These are phyloP conservation scores for Anseranas semipalmata DNA, from an alignment of 2,113 vertebrate genomes.

Conservation along the genomic window DNA sequence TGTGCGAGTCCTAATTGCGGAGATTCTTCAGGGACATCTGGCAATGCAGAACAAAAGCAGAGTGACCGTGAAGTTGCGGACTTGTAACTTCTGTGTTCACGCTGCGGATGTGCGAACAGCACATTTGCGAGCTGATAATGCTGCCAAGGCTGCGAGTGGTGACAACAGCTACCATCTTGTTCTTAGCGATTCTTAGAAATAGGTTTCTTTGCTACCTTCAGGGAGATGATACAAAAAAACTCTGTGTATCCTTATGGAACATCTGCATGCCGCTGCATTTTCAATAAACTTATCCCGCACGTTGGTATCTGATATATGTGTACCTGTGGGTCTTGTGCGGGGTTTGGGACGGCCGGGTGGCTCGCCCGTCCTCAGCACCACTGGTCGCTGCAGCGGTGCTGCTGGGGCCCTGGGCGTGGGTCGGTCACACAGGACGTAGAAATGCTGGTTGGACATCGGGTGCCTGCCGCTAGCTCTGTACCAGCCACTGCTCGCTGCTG, in stretches of 20 bases:
- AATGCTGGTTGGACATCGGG: accelerated
- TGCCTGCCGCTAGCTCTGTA: accelerated
- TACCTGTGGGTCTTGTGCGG: accelerated
- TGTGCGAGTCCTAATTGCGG: neutral
- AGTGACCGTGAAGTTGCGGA: neutral
- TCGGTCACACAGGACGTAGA: accelerated
- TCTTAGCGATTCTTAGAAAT: neutral
- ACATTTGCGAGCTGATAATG: accelerated
- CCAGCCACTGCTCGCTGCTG: accelerated
- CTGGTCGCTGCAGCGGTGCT: accelerated
- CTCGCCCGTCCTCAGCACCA: accelerated
- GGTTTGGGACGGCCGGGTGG: accelerated
- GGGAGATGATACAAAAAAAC: neutral
- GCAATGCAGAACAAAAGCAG: neutral
- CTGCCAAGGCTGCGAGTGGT: accelerated
- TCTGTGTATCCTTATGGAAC: accelerated
- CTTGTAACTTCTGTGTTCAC: accelerated
- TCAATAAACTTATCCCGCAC: accelerated
- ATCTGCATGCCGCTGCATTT: accelerated
- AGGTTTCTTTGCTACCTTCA: neutral
- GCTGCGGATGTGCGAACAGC: accelerated
- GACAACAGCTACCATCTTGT: neutral
- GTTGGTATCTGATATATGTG: accelerated
- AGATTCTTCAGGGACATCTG: neutral
- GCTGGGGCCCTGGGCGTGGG: accelerated